A percentile compares a stretch with the other conserved stretches of the same genome.
Conservation (phyloP, 2,888 invertebrate species). For the Lasioglossum figueresi region DNA sequence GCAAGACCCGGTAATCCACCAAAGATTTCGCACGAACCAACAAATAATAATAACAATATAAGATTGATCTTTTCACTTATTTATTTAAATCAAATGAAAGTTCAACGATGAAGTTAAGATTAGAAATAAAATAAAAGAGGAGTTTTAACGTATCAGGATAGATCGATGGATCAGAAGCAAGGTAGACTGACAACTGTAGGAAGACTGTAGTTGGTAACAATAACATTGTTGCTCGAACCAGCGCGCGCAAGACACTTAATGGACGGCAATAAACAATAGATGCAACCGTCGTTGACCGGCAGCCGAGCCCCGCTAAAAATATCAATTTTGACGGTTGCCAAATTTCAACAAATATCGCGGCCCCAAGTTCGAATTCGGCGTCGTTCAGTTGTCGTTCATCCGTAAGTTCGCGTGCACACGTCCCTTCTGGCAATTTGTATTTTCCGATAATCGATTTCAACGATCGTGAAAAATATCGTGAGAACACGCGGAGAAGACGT, state of each 20-base stretch:
- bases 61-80: too few relatives aligned
- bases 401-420: constrained; percentile 45
- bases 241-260: constrained; percentile 6
- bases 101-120: too few relatives aligned
- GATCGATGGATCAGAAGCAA: neutral
- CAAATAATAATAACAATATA: too few relatives aligned
- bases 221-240: neutral
- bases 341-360: constrained; percentile 79
- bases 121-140: neutral
- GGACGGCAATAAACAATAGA: constrained; percentile 70
- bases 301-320: constrained; percentile 78
- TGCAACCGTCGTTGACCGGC: constrained; percentile 56
- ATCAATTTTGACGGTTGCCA: constrained; percentile 79
- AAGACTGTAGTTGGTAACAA: neutral
- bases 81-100: too few relatives aligned
- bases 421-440: neutral
- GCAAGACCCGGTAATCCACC: too few relatives aligned
- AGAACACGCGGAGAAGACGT: neutral
- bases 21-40: too few relatives aligned
- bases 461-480: neutral
- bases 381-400: constrained; percentile 61
- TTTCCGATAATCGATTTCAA: neutral
- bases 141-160: neutral
- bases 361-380: constrained; percentile 53
- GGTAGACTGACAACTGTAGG: neutral